Percentiles rank a stretch among this genome's conserved stretches.
Evolutionary conservation across 2,797 vertebrate species (phyloP).

Genomic region (Glyptemys insculpta): DNA sequence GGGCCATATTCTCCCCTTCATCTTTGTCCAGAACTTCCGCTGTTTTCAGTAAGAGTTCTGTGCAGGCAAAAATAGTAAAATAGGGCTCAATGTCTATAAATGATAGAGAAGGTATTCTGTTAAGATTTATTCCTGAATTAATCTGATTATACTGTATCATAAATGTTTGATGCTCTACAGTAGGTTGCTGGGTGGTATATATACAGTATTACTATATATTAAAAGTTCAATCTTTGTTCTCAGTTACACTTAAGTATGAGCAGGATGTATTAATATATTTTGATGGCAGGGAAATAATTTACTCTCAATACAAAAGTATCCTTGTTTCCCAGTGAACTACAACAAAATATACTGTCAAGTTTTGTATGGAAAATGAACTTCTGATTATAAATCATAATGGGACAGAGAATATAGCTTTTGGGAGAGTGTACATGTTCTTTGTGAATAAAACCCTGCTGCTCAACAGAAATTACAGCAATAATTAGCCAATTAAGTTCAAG

Average conservation of each 20-base stretch:
- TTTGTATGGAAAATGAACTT: background rate
- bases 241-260: background rate
- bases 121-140: constrained; percentile 45
- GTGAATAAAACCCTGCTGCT: background rate
- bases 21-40: constrained; percentile 68
- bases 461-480: background rate
- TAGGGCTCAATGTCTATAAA: constrained; percentile 60
- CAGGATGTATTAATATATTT: background rate
- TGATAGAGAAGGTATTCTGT: constrained; percentile 47
- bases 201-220: background rate
- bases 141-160: constrained; percentile 48
- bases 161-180: background rate
- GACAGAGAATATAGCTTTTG: background rate
- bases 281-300: background rate
- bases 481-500: background rate
- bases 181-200: background rate
- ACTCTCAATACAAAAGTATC: background rate
- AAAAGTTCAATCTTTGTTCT: background rate
- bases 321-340: background rate
- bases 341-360: background rate
- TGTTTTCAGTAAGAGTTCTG: constrained; percentile 30
- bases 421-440: background rate
- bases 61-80: constrained; percentile 38
- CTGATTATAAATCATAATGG: background rate
- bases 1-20: constrained; percentile 51